Evolutionary conservation across 2,888 invertebrate species (phyloP).

Genomic region (Drosophila subquinaria): DNA sequence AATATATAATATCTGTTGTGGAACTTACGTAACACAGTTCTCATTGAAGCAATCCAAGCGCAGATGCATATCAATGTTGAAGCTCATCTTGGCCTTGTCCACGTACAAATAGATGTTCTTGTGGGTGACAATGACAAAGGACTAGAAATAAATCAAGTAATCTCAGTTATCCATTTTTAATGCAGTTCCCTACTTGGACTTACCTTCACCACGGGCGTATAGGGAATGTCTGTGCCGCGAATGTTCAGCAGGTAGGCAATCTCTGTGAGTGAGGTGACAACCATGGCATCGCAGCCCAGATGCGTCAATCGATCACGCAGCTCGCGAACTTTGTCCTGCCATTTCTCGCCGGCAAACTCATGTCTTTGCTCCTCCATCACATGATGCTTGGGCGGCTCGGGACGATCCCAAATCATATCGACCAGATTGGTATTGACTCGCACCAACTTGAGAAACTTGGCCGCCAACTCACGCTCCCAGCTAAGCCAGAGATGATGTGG

Average conservation of each 20-base stretch:
- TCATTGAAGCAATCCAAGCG: slow-evolving; percentile 88
- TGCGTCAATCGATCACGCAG: slow-evolving; percentile 88
- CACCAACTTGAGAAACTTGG: slow-evolving; percentile 74
- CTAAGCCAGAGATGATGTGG: slow-evolving; percentile 89
- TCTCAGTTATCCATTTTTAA: not conserved
- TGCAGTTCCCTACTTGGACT: not conserved
- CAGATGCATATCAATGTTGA: slow-evolving; percentile 87
- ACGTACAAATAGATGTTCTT: slow-evolving; percentile 90
- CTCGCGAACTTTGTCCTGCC: slow-evolving; percentile 91
- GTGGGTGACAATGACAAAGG: slow-evolving; percentile 90
- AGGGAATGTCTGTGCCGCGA: slow-evolving; percentile 93
- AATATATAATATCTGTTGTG: no score
- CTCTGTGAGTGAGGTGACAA: slow-evolving; percentile 94
- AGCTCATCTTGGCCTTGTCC: slow-evolving; percentile 88
- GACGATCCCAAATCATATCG: slow-evolving; percentile 92
- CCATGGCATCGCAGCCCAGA: slow-evolving; percentile 90
- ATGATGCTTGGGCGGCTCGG: slow-evolving; percentile 86
- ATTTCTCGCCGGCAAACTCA: slow-evolving; percentile 88
- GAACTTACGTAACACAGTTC: slow-evolving; percentile 88
- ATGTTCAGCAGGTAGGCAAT: slow-evolving; percentile 95
- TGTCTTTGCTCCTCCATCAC: slow-evolving; percentile 87
- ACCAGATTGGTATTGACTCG: slow-evolving; percentile 88
- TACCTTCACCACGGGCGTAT: slow-evolving; percentile 92
- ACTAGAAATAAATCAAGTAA: slow-evolving; percentile 80
- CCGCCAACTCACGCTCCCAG: slow-evolving; percentile 87